Evolutionary conservation across 35 echinoderm and acorn worm genomes (phyloP).

Genomic region (Heliocidaris tuberculata): DNA sequence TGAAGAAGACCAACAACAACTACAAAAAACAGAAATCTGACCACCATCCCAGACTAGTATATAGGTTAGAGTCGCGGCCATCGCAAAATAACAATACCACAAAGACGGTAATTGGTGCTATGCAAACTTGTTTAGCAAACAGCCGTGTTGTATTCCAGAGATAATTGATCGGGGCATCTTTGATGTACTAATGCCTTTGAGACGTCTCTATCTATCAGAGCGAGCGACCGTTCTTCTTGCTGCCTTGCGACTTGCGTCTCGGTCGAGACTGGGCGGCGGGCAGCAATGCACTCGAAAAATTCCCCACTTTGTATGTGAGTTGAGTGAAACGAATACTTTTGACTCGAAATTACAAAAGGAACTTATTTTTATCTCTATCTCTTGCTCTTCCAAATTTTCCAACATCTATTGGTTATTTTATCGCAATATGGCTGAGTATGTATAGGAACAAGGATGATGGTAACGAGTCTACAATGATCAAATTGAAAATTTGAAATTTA

Average conservation of each 20-base stretch:
- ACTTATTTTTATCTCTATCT: no score
- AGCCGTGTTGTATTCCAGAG: conserved; percentile 15
- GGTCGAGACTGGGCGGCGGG: not conserved
- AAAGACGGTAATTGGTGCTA: conserved; percentile 22
- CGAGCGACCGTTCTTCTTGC: not conserved
- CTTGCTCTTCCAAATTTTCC: no score
- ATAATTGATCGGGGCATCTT: conserved; percentile 20
- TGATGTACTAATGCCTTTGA: not conserved
- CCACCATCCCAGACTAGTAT: not conserved
- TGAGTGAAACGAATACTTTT: not conserved
- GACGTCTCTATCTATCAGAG: not conserved
- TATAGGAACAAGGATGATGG: no score
- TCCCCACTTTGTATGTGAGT: not conserved
- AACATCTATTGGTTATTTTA: no score
- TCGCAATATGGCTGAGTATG: no score
- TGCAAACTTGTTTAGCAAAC: conserved; percentile 40
- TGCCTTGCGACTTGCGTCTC: not conserved
- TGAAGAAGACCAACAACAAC: not conserved
- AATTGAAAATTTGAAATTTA: no score
- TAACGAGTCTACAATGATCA: no score
- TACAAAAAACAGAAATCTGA: not conserved
- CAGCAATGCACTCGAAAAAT: not conserved
- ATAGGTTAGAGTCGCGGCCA: not conserved
- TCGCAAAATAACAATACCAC: conserved; percentile 17
- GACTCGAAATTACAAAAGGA: not conserved